These are phyloP conservation scores for Drosophila bocki DNA, from an alignment of 1,140 invertebrate genomes.

Conservation along the genomic window DNA sequence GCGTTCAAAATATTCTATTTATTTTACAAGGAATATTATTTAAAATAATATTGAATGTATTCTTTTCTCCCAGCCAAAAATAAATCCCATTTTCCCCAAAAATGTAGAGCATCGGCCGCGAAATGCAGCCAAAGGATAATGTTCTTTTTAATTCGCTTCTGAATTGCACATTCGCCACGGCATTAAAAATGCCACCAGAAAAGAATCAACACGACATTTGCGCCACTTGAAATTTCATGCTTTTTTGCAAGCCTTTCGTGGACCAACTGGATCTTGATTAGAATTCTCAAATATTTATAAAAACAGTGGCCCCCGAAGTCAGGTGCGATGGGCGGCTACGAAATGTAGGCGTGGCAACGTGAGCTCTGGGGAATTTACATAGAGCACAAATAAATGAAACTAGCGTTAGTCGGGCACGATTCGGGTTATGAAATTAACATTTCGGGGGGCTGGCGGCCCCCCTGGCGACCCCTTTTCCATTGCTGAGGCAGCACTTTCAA, in stretches of 20 bases:
- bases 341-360: conserved; percentile 20
- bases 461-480: conserved; percentile 2
- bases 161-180: conserved; percentile 74
- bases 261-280: conserved; percentile 77
- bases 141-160: conserved; percentile 66
- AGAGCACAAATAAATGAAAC: conserved; percentile 81
- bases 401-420: conserved; percentile 76
- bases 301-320: conserved; percentile 43
- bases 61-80: background rate
- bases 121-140: conserved; percentile 20
- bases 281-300: conserved; percentile 84
- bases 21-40: too few species aligned
- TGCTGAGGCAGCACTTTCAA: conserved; percentile 79
- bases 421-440: conserved; percentile 84
- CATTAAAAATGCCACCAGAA: conserved; percentile 81
- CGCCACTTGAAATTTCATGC: conserved; percentile 39
- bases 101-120: conserved; percentile 3
- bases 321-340: conserved; percentile 20
- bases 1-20: too few species aligned
- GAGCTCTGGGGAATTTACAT: conserved; percentile 75
- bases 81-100: background rate
- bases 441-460: conserved; percentile 34
- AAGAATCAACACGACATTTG: conserved; percentile 83
- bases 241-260: conserved; percentile 13
- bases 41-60: background rate